Conservation (phyloP, 2,888 invertebrate species). For the Trachelus troglodyta region DNA sequence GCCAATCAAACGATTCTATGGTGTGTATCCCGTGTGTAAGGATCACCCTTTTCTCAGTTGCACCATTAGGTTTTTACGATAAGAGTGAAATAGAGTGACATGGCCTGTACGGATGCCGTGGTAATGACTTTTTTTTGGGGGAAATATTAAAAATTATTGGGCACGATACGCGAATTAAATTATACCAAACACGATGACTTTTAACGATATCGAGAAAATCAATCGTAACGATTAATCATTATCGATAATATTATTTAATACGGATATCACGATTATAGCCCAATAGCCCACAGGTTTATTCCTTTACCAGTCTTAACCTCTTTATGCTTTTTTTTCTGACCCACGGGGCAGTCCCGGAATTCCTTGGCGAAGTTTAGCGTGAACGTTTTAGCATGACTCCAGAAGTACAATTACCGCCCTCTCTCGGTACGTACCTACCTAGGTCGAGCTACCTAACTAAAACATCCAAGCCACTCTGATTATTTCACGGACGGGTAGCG, state of each 20-base stretch:
- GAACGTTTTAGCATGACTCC: background rate
- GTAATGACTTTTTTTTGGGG: background rate
- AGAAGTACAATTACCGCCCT: slow-evolving; percentile 4
- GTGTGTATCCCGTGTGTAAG: slow-evolving; percentile 6
- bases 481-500: background rate
- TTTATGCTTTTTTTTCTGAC: background rate
- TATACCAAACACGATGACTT: background rate
- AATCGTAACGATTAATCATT: background rate
- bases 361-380: background rate
- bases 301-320: background rate
- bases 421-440: background rate
- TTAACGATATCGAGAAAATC: background rate
- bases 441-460: background rate
- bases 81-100: background rate
- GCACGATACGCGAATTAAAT: background rate
- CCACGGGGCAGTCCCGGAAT: background rate
- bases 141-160: background rate
- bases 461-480: background rate
- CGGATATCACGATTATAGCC: background rate
- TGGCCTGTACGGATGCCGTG: background rate
- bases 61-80: background rate
- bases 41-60: slow-evolving; percentile 7
- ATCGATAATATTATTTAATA: background rate
- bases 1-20: slow-evolving; percentile 44
- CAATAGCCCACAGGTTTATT: background rate